Conservation (phyloP, 2,113 vertebrate genomes). For the Dendropsophus ebraccatus region DNA sequence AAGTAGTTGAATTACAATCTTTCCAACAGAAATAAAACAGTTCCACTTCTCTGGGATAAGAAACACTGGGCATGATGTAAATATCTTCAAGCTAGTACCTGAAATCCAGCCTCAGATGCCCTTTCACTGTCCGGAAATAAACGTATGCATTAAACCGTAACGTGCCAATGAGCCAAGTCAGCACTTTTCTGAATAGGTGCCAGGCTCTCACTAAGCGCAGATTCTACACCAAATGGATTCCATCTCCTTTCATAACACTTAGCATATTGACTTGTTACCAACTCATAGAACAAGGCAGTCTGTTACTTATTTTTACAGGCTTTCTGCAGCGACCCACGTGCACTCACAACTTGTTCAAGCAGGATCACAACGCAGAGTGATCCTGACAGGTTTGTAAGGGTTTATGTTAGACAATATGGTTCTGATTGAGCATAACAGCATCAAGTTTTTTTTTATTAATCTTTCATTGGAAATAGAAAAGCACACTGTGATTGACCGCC, state of each 20-base stretch:
- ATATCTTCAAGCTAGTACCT: slow-evolving; percentile 51
- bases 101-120: slow-evolving; percentile 53
- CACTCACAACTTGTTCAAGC: slow-evolving; percentile 13
- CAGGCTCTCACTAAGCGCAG: slow-evolving; percentile 49
- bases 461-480: too few species aligned
- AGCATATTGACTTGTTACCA: slow-evolving; percentile 40
- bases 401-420: not conserved
- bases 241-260: slow-evolving; percentile 41
- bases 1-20: not conserved
- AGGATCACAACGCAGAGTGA: not conserved
- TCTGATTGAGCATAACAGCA: not conserved
- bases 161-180: slow-evolving; percentile 41
- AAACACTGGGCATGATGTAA: slow-evolving; percentile 34
- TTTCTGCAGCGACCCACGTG: slow-evolving; percentile 9
- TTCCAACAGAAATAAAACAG: slow-evolving; percentile 20
- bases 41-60: slow-evolving; percentile 10
- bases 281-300: slow-evolving; percentile 4
- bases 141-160: slow-evolving; percentile 47
- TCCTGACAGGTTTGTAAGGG: not conserved
- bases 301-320: slow-evolving; percentile 36
- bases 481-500: too few species aligned
- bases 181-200: slow-evolving; percentile 49
- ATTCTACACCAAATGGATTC: slow-evolving; percentile 44
- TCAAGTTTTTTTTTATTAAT: too few species aligned
- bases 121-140: slow-evolving; percentile 46